phyloP scores from a whole-genome alignment of 2,888 invertebrate genomes.

The Drosophila nr. medialis region DNA sequence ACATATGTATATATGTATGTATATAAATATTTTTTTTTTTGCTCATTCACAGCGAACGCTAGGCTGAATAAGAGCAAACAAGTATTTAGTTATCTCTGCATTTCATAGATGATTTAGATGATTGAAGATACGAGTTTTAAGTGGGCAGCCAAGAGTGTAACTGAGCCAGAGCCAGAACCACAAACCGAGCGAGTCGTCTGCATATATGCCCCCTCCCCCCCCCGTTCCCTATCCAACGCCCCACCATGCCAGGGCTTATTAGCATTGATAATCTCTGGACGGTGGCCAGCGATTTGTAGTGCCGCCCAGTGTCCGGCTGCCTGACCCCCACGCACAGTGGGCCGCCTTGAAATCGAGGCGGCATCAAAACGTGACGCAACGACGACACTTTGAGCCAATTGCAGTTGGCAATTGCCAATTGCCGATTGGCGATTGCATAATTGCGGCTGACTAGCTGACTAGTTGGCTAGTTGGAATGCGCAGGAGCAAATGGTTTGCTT shows the following conservation, averaged over 20 bases:
- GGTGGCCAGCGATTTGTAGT: slow-evolving; percentile 60
- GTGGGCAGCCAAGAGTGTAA: slow-evolving; percentile 48
- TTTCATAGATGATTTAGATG: slow-evolving; percentile 71
- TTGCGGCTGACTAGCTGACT: slow-evolving; percentile 31
- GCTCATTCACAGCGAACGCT: slow-evolving; percentile 24
- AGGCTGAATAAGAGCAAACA: slow-evolving; percentile 30
- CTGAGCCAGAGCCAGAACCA: neutral
- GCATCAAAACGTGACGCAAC: slow-evolving; percentile 55
- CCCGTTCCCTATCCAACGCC: too few species aligned
- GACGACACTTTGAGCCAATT: slow-evolving; percentile 66
- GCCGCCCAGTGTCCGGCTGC: slow-evolving; percentile 58
- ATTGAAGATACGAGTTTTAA: slow-evolving; percentile 52
- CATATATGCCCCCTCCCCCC: neutral
- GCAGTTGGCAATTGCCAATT: slow-evolving; percentile 44
- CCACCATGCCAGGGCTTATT: slow-evolving; percentile 67
- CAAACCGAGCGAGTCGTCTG: slow-evolving; percentile 9
- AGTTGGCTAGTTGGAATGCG: slow-evolving; percentile 69
- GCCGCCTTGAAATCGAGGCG: slow-evolving; percentile 46
- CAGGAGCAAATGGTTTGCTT: slow-evolving; percentile 52
- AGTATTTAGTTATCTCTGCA: slow-evolving; percentile 61
- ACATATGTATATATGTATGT: too few species aligned
- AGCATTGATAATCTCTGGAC: slow-evolving; percentile 78
- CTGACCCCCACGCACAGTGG: slow-evolving; percentile 70
- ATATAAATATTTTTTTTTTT: neutral
- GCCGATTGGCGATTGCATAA: slow-evolving; percentile 55